Evolutionary conservation across 2,888 invertebrate genomes (phyloP).

Genomic region (Yponomeuta evonymella): DNA sequence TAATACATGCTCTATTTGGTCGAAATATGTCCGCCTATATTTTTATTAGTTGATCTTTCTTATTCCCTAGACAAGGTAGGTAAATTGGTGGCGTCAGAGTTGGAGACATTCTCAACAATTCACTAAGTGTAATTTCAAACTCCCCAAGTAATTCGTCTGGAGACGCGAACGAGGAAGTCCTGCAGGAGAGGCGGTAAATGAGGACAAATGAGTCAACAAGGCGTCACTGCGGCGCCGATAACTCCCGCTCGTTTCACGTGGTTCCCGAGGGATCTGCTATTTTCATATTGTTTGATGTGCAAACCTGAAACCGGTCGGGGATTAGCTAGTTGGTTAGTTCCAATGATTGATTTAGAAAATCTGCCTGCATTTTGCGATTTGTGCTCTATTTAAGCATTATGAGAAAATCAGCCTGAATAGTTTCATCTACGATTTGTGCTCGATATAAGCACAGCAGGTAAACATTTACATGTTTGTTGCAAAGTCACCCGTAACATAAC

Average conservation of each 20-base stretch:
- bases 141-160: not conserved
- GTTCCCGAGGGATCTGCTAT: constrained; percentile 1
- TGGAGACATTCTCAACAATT: not conserved
- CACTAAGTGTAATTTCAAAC: not conserved
- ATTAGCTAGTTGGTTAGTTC: not conserved
- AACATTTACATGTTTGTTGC: no score
- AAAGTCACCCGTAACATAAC: no score
- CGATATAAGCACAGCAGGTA: no score
- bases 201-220: constrained; percentile 1
- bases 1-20: no score
- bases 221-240: not conserved
- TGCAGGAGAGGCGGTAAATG: not conserved
- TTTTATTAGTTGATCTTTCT: not conserved
- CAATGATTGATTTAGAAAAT: not conserved
- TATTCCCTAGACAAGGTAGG: not conserved
- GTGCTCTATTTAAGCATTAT: no score
- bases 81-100: not conserved
- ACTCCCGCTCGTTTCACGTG: not conserved
- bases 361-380: not conserved
- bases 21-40: no score
- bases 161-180: not conserved
- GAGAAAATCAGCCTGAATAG: no score
- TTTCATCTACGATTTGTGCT: no score
- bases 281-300: constrained; percentile 1
- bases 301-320: not conserved